Conservation (phyloP, 2,797 vertebrate species). For the Mormyrops attenuatus region DNA sequence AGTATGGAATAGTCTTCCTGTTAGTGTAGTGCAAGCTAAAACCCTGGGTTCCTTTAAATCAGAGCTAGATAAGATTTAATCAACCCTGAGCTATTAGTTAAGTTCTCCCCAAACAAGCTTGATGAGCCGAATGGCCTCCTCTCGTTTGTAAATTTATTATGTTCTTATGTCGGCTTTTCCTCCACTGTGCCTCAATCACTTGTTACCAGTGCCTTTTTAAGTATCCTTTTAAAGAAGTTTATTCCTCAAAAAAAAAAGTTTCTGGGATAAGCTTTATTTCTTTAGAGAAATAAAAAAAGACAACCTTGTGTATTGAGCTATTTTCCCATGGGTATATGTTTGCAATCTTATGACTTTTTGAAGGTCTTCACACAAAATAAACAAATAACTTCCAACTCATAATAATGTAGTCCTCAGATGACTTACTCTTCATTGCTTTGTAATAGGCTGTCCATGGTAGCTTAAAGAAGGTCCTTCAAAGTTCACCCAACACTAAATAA, state of each 20-base stretch:
- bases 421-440: background rate
- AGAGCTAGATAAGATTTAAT: background rate
- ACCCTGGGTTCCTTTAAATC: background rate
- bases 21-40: too few species aligned
- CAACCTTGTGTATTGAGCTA: background rate
- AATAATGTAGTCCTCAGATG: background rate
- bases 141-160: background rate
- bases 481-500: background rate
- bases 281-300: background rate
- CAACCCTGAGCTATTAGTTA: background rate
- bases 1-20: too few species aligned
- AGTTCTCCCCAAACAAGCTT: background rate
- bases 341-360: background rate
- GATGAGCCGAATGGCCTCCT: background rate
- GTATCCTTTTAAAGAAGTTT: background rate
- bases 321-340: background rate
- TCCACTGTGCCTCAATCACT: background rate
- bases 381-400: background rate
- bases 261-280: background rate
- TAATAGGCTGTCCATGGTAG: background rate
- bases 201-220: background rate
- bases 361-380: background rate
- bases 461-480: background rate
- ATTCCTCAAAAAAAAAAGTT: background rate
- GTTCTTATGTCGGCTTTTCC: background rate